These are phyloP conservation scores for Pantala flavescens DNA, from an alignment of 1,140 invertebrate species.

Conservation along the genomic window DNA sequence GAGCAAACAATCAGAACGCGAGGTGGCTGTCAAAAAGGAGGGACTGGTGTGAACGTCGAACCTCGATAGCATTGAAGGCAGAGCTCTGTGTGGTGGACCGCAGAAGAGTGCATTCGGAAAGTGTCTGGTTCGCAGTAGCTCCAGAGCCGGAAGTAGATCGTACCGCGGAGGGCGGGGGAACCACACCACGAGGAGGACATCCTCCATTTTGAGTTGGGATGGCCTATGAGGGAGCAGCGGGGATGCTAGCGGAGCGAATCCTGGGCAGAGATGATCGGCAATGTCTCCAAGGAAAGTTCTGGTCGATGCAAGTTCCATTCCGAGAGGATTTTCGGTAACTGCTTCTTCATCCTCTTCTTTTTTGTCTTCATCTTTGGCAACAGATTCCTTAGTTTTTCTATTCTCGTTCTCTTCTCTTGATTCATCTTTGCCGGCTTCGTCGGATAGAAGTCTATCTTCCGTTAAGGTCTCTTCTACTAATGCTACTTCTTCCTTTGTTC, in stretches of 20 bases:
- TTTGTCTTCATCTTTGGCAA: not conserved
- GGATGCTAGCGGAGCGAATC: slow-evolving; percentile 25
- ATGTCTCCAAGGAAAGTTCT: slow-evolving; percentile 27
- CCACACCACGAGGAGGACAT: slow-evolving; percentile 29
- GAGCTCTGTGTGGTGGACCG: slow-evolving; percentile 29
- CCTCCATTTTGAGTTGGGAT: slow-evolving; percentile 13
- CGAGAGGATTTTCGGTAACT: not conserved
- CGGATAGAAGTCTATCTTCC: not conserved
- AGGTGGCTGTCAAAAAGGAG: slow-evolving; percentile 29
- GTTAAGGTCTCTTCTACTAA: not conserved
- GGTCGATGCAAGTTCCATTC: slow-evolving; percentile 11
- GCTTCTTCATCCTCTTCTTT: not conserved
- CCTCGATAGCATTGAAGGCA: slow-evolving; percentile 27
- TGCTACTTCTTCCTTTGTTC: slow-evolving; percentile 16
- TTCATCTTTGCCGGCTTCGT: not conserved
- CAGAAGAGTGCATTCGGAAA: slow-evolving; percentile 33
- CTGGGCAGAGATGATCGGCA: slow-evolving; percentile 28
- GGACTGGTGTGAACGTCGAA: slow-evolving; percentile 27
- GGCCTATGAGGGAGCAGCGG: slow-evolving; percentile 23
- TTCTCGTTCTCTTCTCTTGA: not conserved
- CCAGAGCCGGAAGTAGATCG: slow-evolving; percentile 30
- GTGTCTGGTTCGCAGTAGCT: slow-evolving; percentile 29
- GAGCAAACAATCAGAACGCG: slow-evolving; percentile 30
- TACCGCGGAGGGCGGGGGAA: slow-evolving; percentile 30
- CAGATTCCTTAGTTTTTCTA: not conserved